Conservation (phyloP, 2,113 vertebrate genomes). For the Electrona antarctica region DNA sequence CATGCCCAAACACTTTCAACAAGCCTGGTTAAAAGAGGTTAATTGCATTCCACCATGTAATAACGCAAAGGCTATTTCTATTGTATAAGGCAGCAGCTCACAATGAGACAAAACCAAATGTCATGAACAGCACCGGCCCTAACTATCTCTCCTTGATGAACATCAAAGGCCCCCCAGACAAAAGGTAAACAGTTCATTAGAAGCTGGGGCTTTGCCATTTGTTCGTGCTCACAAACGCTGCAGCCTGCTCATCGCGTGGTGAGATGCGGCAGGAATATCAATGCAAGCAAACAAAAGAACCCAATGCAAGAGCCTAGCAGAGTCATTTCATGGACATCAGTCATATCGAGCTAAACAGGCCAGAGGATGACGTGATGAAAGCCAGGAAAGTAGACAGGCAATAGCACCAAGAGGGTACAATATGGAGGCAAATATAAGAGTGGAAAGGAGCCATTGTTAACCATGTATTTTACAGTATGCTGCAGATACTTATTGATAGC, state of each 20-base stretch:
- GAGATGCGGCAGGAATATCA: constrained; percentile 31
- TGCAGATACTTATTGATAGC: too few species aligned
- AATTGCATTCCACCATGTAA: too few species aligned
- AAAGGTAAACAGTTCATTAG: constrained; percentile 71
- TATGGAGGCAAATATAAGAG: too few species aligned
- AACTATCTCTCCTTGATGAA: constrained; percentile 36
- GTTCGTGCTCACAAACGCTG: constrained; percentile 36
- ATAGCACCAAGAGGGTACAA: background rate
- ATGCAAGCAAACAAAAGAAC: constrained; percentile 41
- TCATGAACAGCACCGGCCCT: constrained; percentile 16
- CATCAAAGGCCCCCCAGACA: constrained; percentile 56
- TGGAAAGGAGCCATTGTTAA: too few species aligned
- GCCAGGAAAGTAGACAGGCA: constrained; percentile 19
- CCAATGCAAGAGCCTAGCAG: constrained; percentile 35
- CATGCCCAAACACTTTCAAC: too few species aligned
- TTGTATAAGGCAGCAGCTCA: constrained; percentile 20
- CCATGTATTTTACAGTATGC: too few species aligned
- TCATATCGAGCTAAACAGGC: constrained; percentile 38
- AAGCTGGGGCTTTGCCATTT: constrained; percentile 51
- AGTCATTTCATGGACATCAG: constrained; percentile 48
- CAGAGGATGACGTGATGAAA: constrained; percentile 30
- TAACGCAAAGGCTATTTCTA: background rate
- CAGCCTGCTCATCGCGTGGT: constrained; percentile 30
- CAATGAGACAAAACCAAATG: constrained; percentile 51
- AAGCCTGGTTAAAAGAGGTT: too few species aligned